Conservation (phyloP, 2,113 vertebrate species). For the Ornithorhynchus anatinus region DNA sequence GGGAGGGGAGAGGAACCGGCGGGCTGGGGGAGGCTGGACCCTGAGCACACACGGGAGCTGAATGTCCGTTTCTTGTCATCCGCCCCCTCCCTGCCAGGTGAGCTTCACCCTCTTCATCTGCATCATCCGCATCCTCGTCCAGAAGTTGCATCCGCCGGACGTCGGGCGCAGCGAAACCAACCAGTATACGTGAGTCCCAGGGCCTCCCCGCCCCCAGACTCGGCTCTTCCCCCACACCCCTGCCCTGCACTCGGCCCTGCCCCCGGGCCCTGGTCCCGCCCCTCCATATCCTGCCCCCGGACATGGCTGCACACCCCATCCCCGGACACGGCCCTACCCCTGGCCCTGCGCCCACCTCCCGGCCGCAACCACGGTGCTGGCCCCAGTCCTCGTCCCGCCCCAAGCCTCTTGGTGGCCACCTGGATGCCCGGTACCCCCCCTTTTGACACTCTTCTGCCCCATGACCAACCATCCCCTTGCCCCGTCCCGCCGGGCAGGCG, state of each 20-base stretch:
- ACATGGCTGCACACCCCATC: not conserved
- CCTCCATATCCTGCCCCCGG: not conserved
- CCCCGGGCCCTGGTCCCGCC: not conserved
- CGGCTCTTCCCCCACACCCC: too few relatives aligned
- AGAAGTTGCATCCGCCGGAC: slow-evolving; percentile 93
- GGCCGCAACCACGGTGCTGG: too few relatives aligned
- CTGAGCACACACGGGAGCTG: not conserved
- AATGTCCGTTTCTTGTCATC: not conserved
- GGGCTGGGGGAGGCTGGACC: not conserved
- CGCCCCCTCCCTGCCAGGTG: slow-evolving; percentile 66
- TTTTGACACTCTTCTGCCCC: too few relatives aligned
- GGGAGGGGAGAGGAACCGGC: not conserved
- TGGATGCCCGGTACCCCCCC: too few relatives aligned
- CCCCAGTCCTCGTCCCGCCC: not conserved
- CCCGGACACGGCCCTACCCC: not conserved
- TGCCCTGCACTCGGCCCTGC: not conserved
- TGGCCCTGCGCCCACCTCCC: not conserved
- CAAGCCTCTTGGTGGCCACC: too few relatives aligned
- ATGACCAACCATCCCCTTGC: not conserved
- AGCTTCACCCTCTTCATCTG: slow-evolving; percentile 93
- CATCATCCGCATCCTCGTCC: slow-evolving; percentile 92
- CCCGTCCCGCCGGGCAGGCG: slow-evolving; percentile 73
- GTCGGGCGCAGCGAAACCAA: slow-evolving; percentile 88
- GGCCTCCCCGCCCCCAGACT: not conserved
- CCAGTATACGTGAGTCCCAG: slow-evolving; percentile 87